Percentiles rank a stretch among this genome's conserved stretches.
These are phyloP conservation scores for Priocnemis perturbator DNA, from an alignment of 2,888 invertebrate genomes.

Conservation along the genomic window DNA sequence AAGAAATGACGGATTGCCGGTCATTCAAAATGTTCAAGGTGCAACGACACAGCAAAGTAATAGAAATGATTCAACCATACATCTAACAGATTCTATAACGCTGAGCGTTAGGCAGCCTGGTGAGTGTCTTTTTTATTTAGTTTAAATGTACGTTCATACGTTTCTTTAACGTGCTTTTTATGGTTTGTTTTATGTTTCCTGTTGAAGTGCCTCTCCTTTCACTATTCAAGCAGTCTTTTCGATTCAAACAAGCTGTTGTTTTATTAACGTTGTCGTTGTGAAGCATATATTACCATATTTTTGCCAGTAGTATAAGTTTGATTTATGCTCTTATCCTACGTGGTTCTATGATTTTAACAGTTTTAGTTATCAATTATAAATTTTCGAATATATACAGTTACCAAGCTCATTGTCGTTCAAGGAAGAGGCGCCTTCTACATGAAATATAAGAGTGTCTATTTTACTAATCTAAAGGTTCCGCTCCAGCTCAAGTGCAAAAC, in stretches of 20 bases:
- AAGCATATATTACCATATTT: too few species aligned
- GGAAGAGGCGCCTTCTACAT: conserved; percentile 52
- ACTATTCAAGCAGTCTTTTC: background rate
- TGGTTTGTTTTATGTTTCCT: conserved; percentile 14
- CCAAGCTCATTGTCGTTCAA: conserved; percentile 20
- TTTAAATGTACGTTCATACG: background rate
- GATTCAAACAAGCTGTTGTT: background rate
- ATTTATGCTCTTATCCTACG: background rate
- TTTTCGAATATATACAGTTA: background rate
- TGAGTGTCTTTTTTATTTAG: conserved; percentile 44
- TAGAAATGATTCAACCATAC: conserved; percentile 78
- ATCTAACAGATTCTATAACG: conserved; percentile 85
- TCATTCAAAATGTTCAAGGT: conserved; percentile 86
- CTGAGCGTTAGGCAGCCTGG: conserved; percentile 78
- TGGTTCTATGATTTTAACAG: background rate
- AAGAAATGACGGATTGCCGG: conserved; percentile 83
- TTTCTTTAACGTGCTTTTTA: background rate
- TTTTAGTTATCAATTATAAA: background rate
- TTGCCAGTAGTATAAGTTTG: too few species aligned
- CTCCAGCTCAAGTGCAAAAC: conserved; percentile 70
- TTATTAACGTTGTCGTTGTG: too few species aligned
- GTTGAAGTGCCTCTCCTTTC: conserved; percentile 1
- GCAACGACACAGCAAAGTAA: conserved; percentile 57
- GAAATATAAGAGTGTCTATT: conserved; percentile 48
- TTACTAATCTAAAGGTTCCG: conserved; percentile 71